Evolutionary conservation across 2,113 vertebrate species (phyloP), one percentile per base, ranked within the genome.

Genomic region (Antigone vipio): DNA sequence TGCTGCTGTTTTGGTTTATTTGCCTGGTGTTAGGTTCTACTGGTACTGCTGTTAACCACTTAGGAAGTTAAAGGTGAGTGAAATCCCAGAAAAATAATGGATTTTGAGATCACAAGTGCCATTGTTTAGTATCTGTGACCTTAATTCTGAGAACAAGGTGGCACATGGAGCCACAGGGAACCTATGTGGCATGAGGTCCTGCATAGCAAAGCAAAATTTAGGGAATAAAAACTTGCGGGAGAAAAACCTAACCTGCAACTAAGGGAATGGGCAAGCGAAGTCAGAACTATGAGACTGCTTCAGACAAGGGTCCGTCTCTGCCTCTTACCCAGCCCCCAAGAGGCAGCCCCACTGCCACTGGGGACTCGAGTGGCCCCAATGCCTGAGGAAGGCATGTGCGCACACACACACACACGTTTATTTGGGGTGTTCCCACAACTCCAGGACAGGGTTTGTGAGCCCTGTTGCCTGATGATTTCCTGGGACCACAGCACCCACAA

Each of bases 311-410:
- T 9, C 38, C 0, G 2, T 64, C 38, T n/a, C 35, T 64, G 30
- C 47, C 27, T 58, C 59, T 50, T 26, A 42, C 5, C 4, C 21
- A 45, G 60, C 3, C 5, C 23, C 27, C 0, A 1, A 59, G 40
- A 32, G 56, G 17, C 47, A 86, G 5, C 24, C 11, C 8, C 13
- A 6, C 2, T 7, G 50, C 0, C 0, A 62, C 35, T 62, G 52
- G 50, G 30, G 26, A 74, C 6, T 12, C 3, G 0, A 0, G 45
- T 20, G 45, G 29, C 23, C 47, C 34, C 35, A 5, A 6, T 64
- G 47, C 68, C 68, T 38, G 34, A 47, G 34, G 52, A 38, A 21
- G 7, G 14, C 0, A 2, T 18, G 49, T 15, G 4, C 16, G 19
- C 32, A 35, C 4, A 4, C 14, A 1, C 38, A 29, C 78, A 12